Conservation (phyloP, 2,113 vertebrate species). For the Ifrita kowaldi region DNA sequence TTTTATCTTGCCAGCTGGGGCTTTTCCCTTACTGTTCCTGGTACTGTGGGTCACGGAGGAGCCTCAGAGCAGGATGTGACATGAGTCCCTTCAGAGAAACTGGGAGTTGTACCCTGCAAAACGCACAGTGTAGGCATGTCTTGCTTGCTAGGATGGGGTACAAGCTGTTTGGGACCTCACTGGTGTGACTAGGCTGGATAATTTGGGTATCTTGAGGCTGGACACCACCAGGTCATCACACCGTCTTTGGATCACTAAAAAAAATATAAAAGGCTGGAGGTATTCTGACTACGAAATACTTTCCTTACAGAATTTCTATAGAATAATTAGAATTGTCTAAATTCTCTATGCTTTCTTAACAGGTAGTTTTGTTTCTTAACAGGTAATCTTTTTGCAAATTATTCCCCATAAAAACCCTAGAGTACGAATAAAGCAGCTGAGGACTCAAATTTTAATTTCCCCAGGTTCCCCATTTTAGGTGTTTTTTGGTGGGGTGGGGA, state of each 20-base stretch:
- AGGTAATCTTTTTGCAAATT: not conserved
- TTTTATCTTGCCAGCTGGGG: not conserved
- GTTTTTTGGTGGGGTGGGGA: not conserved
- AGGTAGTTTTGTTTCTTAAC: not conserved
- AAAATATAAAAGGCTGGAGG: not conserved
- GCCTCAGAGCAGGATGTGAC: not conserved
- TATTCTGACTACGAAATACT: not conserved
- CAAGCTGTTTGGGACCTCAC: not conserved
- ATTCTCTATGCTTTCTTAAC: not conserved
- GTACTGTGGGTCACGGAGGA: fast-evolving
- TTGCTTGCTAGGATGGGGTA: too few species aligned
- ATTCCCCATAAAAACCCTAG: not conserved
- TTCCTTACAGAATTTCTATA: not conserved
- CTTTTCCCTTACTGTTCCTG: not conserved
- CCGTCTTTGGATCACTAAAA: not conserved
- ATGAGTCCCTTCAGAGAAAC: fast-evolving
- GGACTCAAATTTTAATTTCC: not conserved
- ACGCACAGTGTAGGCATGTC: not conserved
- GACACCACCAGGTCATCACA: not conserved
- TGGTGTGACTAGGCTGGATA: not conserved
- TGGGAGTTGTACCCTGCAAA: not conserved
- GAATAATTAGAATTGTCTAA: not conserved
- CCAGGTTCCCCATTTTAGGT: not conserved
- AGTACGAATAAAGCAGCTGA: not conserved
- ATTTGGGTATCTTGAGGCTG: not conserved